A percentile compares a stretch with the other conserved stretches of the same genome.
Evolutionary conservation across 1,140 invertebrate species (phyloP).

Genomic region (Drosophila repleta): DNA sequence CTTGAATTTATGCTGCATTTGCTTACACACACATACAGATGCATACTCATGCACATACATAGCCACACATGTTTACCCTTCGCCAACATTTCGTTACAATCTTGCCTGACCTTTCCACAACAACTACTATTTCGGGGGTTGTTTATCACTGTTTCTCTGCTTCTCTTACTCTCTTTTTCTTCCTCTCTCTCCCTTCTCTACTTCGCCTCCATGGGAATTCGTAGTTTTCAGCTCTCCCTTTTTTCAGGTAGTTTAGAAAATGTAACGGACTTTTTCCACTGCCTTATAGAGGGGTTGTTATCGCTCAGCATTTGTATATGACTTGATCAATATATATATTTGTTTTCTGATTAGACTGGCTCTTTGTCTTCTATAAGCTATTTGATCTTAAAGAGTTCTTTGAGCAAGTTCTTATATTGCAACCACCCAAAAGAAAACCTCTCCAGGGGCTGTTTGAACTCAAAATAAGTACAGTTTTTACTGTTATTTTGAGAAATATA

Average conservation of each 20-base stretch:
- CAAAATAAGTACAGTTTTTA: neutral
- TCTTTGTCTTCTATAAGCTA: neutral
- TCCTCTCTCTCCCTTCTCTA: neutral
- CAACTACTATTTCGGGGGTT: conserved; percentile 27
- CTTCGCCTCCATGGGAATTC: conserved; percentile 61
- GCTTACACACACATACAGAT: conserved; percentile 17
- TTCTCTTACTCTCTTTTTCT: too few species aligned
- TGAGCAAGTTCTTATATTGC: neutral
- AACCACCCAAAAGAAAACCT: neutral
- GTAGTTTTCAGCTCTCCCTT: conserved; percentile 3
- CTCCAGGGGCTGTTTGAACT: neutral
- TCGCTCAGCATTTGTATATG: conserved; percentile 2
- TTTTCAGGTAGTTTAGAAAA: conserved; percentile 58
- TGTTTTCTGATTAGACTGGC: conserved; percentile 20
- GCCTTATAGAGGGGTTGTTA: conserved; percentile 13
- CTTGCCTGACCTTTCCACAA: conserved; percentile 60
- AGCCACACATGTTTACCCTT: conserved; percentile 64
- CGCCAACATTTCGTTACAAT: conserved; percentile 53
- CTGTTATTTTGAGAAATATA: neutral
- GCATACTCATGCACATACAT: neutral
- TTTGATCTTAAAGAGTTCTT: neutral
- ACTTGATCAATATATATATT: neutral
- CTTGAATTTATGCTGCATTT: conserved; percentile 66
- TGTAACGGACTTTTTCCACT: conserved; percentile 60
- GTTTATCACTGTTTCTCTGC: conserved; percentile 27